A percentile compares a stretch with the other conserved stretches of the same genome.
phyloP scores from a whole-genome alignment of 2,113 vertebrate genomes.

The Engystomops pustulosus region DNA sequence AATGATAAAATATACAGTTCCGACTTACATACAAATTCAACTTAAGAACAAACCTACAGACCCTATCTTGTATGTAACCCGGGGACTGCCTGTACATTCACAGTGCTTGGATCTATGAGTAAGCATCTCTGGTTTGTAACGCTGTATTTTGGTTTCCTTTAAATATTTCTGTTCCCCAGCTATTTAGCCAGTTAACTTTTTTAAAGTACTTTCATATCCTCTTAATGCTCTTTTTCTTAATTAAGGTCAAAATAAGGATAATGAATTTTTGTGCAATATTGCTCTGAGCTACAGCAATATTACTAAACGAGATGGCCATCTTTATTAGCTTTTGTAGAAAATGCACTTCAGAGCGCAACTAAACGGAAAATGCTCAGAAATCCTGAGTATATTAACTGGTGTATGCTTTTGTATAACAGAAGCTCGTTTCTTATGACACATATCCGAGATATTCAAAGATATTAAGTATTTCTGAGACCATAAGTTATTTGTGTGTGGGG shows the following conservation, averaged over 20 bases:
- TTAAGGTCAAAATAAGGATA: constrained; percentile 49
- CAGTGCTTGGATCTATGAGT: too few species aligned
- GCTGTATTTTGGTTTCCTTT: constrained; percentile 1
- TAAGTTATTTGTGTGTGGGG: too few species aligned
- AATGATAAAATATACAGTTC: too few species aligned
- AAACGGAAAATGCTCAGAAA: background rate
- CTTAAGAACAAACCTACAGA: too few species aligned
- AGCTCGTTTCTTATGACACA: background rate
- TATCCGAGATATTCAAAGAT: too few species aligned
- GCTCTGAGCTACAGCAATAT: constrained; percentile 16
- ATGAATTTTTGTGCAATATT: constrained; percentile 20
- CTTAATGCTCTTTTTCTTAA: constrained; percentile 27
- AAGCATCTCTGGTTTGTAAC: too few species aligned
- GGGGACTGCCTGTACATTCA: too few species aligned
- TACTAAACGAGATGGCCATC: background rate
- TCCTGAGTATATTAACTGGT: background rate
- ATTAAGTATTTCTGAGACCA: too few species aligned
- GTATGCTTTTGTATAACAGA: background rate
- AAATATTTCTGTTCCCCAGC: constrained; percentile 17
- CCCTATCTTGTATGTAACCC: too few species aligned
- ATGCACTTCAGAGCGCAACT: background rate
- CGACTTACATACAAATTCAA: too few species aligned
- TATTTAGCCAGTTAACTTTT: background rate
- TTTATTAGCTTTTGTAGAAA: constrained; percentile 13
- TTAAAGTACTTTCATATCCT: constrained; percentile 4